Evolutionary conservation across 2,888 invertebrate species (phyloP).

Genomic region (Toxonevra muliebris): DNA sequence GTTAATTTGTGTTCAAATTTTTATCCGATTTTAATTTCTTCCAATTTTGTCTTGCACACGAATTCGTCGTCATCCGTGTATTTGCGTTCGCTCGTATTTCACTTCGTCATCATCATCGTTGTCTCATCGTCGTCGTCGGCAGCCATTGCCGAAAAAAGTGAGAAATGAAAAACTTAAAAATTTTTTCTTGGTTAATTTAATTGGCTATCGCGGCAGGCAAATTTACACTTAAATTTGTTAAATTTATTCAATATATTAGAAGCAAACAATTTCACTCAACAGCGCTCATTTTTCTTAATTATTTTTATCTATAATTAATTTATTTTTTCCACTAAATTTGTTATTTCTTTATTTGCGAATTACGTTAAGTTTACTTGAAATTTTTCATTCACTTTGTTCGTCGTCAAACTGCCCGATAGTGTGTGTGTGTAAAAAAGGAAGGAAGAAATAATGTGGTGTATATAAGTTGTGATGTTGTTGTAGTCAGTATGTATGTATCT

Average conservation of each 20-base stretch:
- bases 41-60: constrained; percentile 10
- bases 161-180: constrained; percentile 19
- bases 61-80: constrained; percentile 22
- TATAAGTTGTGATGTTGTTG: constrained; percentile 16
- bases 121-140: constrained; percentile 40
- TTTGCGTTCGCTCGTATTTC: constrained; percentile 44
- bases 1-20: constrained; percentile 15
- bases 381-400: constrained; percentile 38
- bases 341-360: constrained; percentile 22
- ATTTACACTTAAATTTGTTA: no score
- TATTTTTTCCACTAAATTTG: background rate
- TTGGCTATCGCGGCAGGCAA: no score
- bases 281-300: background rate
- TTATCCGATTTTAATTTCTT: constrained; percentile 2
- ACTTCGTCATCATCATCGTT: constrained; percentile 45
- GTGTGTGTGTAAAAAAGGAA: constrained; percentile 45
- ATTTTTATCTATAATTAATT: background rate
- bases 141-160: constrained; percentile 45
- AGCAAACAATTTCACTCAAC: background rate
- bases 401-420: constrained; percentile 32
- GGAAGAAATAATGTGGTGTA: constrained; percentile 40
- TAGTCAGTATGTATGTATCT: constrained; percentile 30
- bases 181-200: constrained; percentile 20
- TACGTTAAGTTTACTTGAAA: constrained; percentile 30
- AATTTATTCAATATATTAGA: background rate